phyloP scores from a whole-genome alignment of 1,140 invertebrate species.

The Stenopsyche tienmushanensis region DNA sequence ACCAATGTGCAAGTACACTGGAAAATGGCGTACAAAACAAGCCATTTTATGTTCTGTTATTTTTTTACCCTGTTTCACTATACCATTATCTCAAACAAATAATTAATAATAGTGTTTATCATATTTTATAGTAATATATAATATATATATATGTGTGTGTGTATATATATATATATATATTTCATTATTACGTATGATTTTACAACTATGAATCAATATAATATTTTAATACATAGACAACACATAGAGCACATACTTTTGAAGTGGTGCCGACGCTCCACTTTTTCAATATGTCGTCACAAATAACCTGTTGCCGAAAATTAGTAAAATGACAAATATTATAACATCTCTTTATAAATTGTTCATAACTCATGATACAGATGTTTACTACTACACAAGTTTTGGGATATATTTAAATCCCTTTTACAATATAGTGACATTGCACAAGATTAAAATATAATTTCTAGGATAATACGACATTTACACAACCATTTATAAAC shows the following conservation, averaged over 20 bases:
- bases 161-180: constrained; percentile 14
- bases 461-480: background rate
- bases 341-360: no score
- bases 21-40: constrained; percentile 7
- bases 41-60: constrained; percentile 12
- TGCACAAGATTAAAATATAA: no score
- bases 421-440: no score
- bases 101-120: constrained; percentile 21
- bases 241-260: constrained; percentile 12
- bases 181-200: constrained; percentile 33
- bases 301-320: no score
- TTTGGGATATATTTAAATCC: no score
- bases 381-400: no score
- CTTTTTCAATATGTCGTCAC: no score
- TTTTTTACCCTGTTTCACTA: constrained; percentile 34
- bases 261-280: no score
- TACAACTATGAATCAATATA: constrained; percentile 22
- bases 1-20: constrained; percentile 14
- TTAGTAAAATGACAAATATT: no score
- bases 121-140: constrained; percentile 15
- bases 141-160: constrained; percentile 7
- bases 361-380: no score
- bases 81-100: constrained; percentile 33
- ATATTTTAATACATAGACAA: constrained; percentile 22
- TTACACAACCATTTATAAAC: constrained; percentile 3